Evolutionary conservation across 1,140 invertebrate species (phyloP).

Genomic region (Drosophila pandora): DNA sequence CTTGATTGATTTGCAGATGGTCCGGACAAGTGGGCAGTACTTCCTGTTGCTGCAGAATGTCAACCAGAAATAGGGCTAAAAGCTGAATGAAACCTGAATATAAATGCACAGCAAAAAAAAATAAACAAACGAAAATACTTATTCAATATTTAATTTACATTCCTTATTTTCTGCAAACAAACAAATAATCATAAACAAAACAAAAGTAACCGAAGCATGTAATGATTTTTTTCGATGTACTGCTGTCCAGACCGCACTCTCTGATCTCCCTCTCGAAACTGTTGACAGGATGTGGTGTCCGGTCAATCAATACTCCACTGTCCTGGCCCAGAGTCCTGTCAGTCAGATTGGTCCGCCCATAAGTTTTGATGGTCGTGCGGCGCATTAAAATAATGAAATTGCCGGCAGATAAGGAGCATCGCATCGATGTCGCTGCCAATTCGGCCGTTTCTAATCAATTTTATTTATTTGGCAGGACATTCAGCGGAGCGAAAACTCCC

Average conservation of each 20-base stretch:
- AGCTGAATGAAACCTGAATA: slow-evolving; percentile 1
- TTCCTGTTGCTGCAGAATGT: slow-evolving; percentile 72
- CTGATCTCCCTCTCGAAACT: slow-evolving; percentile 1
- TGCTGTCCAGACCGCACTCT: not conserved
- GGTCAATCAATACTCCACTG: slow-evolving; percentile 48
- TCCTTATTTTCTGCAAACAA: not conserved
- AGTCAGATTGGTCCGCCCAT: slow-evolving; percentile 44
- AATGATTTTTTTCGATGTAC: not conserved
- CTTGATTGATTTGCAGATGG: slow-evolving; percentile 67
- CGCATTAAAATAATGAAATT: slow-evolving; percentile 77
- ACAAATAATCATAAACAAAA: not conserved
- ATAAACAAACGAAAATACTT: not conserved
- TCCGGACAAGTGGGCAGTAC: slow-evolving; percentile 73
- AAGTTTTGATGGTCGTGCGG: slow-evolving; percentile 53
- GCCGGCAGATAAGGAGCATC: slow-evolving; percentile 67
- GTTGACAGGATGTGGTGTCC: slow-evolving; percentile 31
- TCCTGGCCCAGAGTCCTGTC: slow-evolving; percentile 10
- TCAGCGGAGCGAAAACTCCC: slow-evolving; percentile 25
- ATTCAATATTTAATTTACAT: not conserved
- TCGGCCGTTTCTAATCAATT: slow-evolving; percentile 65
- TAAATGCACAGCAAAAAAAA: not conserved
- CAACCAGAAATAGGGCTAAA: slow-evolving; percentile 55
- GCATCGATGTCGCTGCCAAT: slow-evolving; percentile 16
- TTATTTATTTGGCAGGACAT: slow-evolving; percentile 61
- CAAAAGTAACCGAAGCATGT: not conserved